A percentile compares a stretch with the other conserved stretches of the same genome.
phyloP scores from a whole-genome alignment of 2,113 vertebrate species.

The Triplophysa tibetana region DNA sequence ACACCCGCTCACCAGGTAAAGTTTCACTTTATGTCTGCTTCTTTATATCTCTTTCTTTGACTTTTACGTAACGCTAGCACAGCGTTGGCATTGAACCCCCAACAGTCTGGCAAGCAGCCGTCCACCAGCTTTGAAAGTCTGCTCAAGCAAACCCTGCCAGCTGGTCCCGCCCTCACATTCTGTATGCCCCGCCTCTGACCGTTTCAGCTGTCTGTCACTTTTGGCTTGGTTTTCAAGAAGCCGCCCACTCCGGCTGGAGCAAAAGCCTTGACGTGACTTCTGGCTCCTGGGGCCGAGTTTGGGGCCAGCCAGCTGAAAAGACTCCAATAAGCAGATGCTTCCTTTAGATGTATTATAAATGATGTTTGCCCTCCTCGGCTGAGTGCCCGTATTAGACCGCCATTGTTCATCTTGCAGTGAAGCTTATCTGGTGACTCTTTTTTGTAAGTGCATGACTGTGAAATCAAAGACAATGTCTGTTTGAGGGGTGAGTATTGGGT shows the following conservation, averaged over 20 bases:
- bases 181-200: constrained; percentile 35
- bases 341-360: constrained; percentile 57
- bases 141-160: constrained; percentile 40
- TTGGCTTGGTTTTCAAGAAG: background rate
- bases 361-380: constrained; percentile 40
- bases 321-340: constrained; percentile 45
- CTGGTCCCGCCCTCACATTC: constrained; percentile 49
- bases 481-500: constrained; percentile 6
- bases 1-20: constrained; percentile 88
- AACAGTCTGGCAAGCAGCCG: constrained; percentile 15
- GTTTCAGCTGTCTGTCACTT: constrained; percentile 48
- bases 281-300: constrained; percentile 40
- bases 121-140: background rate
- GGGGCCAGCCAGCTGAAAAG: constrained; percentile 49
- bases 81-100: background rate
- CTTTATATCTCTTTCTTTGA: background rate
- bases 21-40: background rate
- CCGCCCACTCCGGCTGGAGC: constrained; percentile 36
- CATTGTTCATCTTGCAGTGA: constrained; percentile 52
- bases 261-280: constrained; percentile 11
- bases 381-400: constrained; percentile 37
- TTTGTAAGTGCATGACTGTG: constrained; percentile 36
- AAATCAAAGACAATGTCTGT: constrained; percentile 34
- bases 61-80: background rate
- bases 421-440: constrained; percentile 39